Percentiles rank a stretch among this genome's conserved stretches.
Conservation (phyloP, 2,888 invertebrate genomes). For the Unio pictorum region DNA sequence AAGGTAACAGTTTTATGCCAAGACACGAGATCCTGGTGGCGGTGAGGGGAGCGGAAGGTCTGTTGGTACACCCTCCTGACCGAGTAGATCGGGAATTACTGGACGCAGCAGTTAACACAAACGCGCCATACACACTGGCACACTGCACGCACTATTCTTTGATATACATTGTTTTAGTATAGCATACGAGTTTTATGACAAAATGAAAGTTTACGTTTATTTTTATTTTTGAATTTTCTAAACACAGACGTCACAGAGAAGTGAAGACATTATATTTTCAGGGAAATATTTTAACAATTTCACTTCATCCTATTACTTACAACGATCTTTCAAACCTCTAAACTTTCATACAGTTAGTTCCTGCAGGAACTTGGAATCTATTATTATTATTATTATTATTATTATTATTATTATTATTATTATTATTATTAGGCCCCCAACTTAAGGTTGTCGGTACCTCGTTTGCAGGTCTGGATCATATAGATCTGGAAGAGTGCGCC, state of each 20-base stretch:
- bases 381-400: conserved; percentile 8
- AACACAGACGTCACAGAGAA: no score
- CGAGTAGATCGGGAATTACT: conserved; percentile 27
- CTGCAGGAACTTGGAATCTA: no score
- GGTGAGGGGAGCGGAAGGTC: conserved; percentile 3
- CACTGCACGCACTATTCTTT: background rate
- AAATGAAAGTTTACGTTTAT: no score
- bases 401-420: background rate
- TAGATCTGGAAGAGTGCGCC: conserved; percentile 84
- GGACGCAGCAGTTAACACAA: conserved; percentile 27
- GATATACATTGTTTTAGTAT: background rate
- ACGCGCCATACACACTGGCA: background rate
- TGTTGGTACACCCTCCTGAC: conserved; percentile 21
- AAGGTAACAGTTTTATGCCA: conserved; percentile 10
- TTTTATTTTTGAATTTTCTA: no score
- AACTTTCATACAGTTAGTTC: no score
- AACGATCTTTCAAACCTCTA: no score
- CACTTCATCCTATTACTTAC: no score
- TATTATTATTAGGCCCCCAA: conserved; percentile 74
- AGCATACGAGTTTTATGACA: no score
- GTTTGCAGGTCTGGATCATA: conserved; percentile 92
- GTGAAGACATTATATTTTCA: no score
- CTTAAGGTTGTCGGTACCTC: conserved; percentile 90
- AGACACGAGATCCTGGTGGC: conserved; percentile 20
- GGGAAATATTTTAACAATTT: no score